These are phyloP conservation scores for Hydraecia micacea DNA, from an alignment of 2,888 invertebrate species.

Conservation along the genomic window DNA sequence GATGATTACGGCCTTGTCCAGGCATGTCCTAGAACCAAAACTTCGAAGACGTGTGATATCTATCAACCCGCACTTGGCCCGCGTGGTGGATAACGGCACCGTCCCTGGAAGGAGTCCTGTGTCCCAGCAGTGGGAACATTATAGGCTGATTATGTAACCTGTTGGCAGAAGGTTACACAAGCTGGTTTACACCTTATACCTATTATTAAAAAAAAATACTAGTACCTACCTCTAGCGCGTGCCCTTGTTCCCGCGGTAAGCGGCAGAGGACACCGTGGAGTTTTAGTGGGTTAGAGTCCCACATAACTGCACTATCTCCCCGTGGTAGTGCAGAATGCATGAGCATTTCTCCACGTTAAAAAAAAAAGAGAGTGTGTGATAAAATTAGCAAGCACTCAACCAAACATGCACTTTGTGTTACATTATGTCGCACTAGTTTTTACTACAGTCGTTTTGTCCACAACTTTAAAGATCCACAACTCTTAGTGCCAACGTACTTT, in stretches of 20 bases:
- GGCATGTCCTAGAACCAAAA: background rate
- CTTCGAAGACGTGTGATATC: background rate
- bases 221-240: background rate
- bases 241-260: too few species aligned
- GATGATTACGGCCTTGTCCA: background rate
- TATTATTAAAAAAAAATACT: background rate
- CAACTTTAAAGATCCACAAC: slow-evolving; percentile 44
- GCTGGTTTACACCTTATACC: too few species aligned
- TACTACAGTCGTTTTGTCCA: slow-evolving; percentile 1
- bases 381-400: slow-evolving; percentile 39
- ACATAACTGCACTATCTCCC: too few species aligned
- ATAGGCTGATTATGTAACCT: background rate
- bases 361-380: background rate
- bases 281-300: too few species aligned
- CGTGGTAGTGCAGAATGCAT: too few species aligned
- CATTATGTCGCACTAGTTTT: slow-evolving; percentile 15
- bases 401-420: slow-evolving; percentile 16
- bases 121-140: background rate
- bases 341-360: too few species aligned
- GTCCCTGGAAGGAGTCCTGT: background rate
- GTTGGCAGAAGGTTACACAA: background rate
- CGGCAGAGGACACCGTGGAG: too few species aligned
- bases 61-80: background rate
- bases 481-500: slow-evolving; percentile 28
- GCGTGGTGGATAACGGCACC: too few species aligned